Conservation (phyloP, 2,888 invertebrate species). For the Glyphotaelius pellucidus region DNA sequence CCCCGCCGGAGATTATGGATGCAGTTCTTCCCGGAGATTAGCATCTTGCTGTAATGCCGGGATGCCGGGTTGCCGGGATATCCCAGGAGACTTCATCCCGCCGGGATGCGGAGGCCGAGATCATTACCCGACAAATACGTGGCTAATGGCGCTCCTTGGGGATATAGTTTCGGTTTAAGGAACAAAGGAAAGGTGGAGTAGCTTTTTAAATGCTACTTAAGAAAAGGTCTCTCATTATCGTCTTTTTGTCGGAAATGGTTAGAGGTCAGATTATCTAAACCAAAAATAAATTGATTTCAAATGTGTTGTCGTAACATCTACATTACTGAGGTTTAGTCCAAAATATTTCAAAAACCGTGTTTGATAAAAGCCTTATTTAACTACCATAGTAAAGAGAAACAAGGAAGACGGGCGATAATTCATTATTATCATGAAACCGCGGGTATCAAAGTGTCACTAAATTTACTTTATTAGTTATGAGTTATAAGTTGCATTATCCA, state of each 20-base stretch:
- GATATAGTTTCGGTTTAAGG: neutral
- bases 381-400: too few species aligned
- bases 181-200: constrained; percentile 38
- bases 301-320: neutral
- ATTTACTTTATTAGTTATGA: too few species aligned
- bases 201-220: constrained; percentile 32
- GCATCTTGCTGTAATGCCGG: neutral
- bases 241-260: neutral
- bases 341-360: neutral
- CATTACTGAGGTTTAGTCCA: neutral
- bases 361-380: neutral
- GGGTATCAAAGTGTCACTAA: neutral
- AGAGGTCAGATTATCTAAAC: neutral
- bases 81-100: constrained; percentile 23
- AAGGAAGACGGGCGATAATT: too few species aligned
- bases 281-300: neutral
- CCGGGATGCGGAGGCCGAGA: constrained; percentile 17
- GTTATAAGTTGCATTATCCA: too few species aligned
- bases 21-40: constrained; percentile 28
- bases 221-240: constrained; percentile 4
- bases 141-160: constrained; percentile 29
- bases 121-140: constrained; percentile 41
- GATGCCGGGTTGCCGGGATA: neutral
- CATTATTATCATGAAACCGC: too few species aligned
- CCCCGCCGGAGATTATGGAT: constrained; percentile 21